Evolutionary conservation across 1,140 invertebrate species (phyloP).

Genomic region (Nixonia krombeini): DNA sequence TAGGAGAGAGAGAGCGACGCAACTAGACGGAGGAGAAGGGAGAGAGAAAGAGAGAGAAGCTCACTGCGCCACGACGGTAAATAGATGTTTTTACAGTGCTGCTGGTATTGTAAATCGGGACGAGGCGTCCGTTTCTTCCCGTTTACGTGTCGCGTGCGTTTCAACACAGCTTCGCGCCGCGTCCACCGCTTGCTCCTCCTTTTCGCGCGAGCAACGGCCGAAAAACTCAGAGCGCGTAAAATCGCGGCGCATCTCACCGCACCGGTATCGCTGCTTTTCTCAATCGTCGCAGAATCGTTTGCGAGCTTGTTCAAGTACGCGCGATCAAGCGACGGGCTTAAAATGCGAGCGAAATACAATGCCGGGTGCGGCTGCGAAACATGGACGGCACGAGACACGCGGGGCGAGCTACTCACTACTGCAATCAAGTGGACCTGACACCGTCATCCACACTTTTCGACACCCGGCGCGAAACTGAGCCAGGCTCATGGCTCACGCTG

Average conservation of each 20-base stretch:
- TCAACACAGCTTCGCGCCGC: too few species aligned
- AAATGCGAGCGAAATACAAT: neutral
- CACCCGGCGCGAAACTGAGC: constrained; percentile 28
- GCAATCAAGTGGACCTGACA: neutral
- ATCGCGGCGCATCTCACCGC: constrained; percentile 1
- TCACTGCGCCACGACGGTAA: too few species aligned
- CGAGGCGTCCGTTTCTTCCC: too few species aligned
- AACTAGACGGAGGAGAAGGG: neutral
- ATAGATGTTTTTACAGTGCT: too few species aligned
- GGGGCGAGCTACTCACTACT: too few species aligned
- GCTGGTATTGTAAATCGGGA: too few species aligned
- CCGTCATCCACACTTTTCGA: constrained; percentile 1
- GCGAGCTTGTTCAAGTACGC: neutral
- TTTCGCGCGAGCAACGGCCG: too few species aligned
- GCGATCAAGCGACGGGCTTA: neutral
- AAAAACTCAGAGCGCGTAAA: neutral
- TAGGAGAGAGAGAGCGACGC: neutral
- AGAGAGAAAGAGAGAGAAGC: constrained; percentile 6
- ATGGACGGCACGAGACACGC: neutral
- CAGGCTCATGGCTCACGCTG: neutral
- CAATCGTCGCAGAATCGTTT: neutral
- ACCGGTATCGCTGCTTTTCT: neutral
- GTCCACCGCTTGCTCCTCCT: too few species aligned
- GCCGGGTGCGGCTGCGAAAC: constrained; percentile 8
- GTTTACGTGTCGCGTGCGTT: too few species aligned